phyloP scores from a whole-genome alignment of 2,113 vertebrate species.

The Chamaea fasciata region DNA sequence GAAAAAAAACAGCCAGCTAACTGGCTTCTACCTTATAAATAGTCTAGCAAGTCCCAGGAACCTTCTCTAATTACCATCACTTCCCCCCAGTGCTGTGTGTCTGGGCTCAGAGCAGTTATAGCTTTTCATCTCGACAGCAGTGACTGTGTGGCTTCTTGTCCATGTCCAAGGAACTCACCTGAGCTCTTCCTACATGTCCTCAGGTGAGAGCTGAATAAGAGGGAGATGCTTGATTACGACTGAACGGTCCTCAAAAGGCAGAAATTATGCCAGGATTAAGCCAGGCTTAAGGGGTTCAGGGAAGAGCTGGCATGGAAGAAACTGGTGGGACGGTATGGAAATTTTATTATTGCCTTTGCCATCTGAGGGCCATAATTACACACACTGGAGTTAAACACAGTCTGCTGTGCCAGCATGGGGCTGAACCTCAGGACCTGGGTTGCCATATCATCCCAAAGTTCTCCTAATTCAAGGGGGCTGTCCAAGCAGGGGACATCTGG shows the following conservation, averaged over 20 bases:
- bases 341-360: constrained; percentile 24
- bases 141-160: not conserved
- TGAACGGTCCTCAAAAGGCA: not conserved
- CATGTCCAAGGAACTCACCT: not conserved
- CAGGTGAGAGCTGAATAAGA: not conserved
- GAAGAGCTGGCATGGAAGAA: not conserved
- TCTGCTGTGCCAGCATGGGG: fast-evolving
- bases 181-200: not conserved
- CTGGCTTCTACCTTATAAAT: not conserved
- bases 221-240: not conserved
- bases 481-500: not conserved
- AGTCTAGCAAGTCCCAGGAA: not conserved
- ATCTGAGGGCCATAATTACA: not conserved
- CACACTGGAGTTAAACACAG: not conserved
- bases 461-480: not conserved
- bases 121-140: not conserved
- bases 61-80: not conserved
- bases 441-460: not conserved
- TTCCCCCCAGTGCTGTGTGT: not conserved
- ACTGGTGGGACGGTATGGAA: not conserved
- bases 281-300: not conserved
- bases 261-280: not conserved
- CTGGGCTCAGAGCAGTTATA: not conserved
- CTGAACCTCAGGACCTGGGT: not conserved
- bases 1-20: not conserved